Conservation (phyloP, 2,888 invertebrate species). For the Agrochola macilenta region DNA sequence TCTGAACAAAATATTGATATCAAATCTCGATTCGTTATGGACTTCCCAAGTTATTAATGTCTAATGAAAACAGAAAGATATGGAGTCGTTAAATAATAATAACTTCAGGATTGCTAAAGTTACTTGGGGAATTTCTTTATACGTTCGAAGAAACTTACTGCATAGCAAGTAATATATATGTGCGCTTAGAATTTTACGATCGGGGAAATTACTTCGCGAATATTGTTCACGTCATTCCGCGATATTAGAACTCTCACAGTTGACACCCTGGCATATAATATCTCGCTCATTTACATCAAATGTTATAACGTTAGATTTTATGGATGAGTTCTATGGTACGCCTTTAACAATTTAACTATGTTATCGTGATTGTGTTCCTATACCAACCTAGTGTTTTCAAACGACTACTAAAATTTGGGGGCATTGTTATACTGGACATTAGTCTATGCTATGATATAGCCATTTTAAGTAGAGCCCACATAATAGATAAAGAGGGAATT, state of each 20-base stretch:
- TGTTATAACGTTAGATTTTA: slow-evolving; percentile 63
- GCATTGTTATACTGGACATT: slow-evolving; percentile 48
- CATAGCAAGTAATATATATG: slow-evolving; percentile 63
- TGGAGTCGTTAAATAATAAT: slow-evolving; percentile 60
- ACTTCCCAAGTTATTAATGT: slow-evolving; percentile 46
- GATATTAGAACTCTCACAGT: slow-evolving; percentile 61
- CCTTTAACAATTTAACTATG: slow-evolving; percentile 37
- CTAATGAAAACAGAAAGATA: slow-evolving; percentile 56
- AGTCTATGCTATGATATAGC: slow-evolving; percentile 18
- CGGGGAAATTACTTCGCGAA: slow-evolving; percentile 66
- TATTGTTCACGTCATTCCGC: slow-evolving; percentile 66
- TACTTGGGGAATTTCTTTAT: slow-evolving; percentile 67
- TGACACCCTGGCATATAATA: slow-evolving; percentile 56
- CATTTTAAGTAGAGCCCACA: slow-evolving; percentile 41
- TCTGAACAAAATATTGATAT: slow-evolving; percentile 32
- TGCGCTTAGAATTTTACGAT: slow-evolving; percentile 65
- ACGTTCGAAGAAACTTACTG: slow-evolving; percentile 60
- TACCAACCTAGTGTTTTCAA: slow-evolving; percentile 41
- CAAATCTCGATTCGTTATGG: slow-evolving; percentile 25
- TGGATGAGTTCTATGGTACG: slow-evolving; percentile 36
- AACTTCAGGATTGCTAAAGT: slow-evolving; percentile 67
- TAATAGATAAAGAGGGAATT: slow-evolving; percentile 49
- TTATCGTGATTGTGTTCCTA: slow-evolving; percentile 39
- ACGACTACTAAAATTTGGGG: slow-evolving; percentile 51
- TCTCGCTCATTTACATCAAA: slow-evolving; percentile 62